Evolutionary conservation across 2,797 vertebrate species (phyloP).

Genomic region (Emys orbicularis): DNA sequence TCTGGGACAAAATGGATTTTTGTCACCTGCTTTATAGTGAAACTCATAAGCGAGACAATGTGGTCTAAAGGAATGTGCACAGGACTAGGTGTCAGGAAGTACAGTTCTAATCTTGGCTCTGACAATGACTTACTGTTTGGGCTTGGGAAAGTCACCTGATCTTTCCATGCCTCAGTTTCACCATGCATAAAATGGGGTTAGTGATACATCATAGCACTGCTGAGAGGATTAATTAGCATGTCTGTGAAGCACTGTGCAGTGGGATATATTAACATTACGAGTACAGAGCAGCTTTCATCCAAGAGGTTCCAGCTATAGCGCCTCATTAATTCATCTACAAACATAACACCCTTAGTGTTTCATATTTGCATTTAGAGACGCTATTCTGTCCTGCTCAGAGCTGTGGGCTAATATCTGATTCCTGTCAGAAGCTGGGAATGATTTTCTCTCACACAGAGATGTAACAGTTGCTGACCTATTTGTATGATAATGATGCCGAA

Average conservation of each 20-base stretch:
- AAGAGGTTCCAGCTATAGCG: fast-evolving
- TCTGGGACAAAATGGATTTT: background rate
- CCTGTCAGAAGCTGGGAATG: background rate
- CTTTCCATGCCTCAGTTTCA: conserved; percentile 32
- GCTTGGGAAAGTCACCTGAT: background rate
- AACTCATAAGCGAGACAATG: background rate
- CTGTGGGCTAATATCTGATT: conserved; percentile 26
- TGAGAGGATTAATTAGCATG: background rate
- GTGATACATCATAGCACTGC: background rate
- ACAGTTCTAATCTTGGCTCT: background rate
- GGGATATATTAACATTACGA: fast-evolving
- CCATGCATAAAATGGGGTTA: background rate
- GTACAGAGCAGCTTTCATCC: background rate
- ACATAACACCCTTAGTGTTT: background rate
- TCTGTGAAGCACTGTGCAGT: background rate
- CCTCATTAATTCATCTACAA: fast-evolving
- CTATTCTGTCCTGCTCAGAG: background rate
- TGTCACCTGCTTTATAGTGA: background rate
- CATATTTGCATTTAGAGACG: fast-evolving
- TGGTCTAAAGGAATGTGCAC: background rate
- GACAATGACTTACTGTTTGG: background rate
- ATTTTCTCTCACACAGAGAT: background rate
- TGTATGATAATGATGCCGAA: conserved; percentile 38
- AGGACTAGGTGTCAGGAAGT: background rate
- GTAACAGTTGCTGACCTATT: conserved; percentile 47